phyloP scores from a whole-genome alignment of 2,113 vertebrate genomes.

The Neomonachus schauinslandi region DNA sequence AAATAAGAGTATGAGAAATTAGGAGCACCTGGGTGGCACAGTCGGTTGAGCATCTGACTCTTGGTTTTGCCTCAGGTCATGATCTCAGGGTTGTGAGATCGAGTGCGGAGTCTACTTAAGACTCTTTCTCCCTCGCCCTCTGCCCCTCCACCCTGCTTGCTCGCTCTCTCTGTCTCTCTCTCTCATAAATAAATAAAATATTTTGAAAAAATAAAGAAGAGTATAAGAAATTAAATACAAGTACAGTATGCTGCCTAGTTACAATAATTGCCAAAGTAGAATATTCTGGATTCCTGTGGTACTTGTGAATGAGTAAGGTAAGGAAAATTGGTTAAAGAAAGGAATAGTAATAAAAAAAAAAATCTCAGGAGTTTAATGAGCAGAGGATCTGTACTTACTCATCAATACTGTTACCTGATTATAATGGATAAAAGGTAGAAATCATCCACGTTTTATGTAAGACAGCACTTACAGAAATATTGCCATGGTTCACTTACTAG shows the following conservation, averaged over 20 bases:
- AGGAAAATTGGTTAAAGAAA: conserved; percentile 4
- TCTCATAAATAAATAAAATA: neutral
- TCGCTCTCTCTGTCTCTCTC: neutral
- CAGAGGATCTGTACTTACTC: neutral
- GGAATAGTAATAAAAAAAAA: neutral
- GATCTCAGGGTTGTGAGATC: neutral
- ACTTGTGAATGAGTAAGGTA: neutral
- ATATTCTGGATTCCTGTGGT: conserved; percentile 15
- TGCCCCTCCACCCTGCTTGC: neutral
- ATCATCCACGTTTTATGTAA: neutral
- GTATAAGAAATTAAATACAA: neutral
- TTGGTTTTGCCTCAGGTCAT: neutral
- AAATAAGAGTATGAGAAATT: neutral
- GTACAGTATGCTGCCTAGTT: neutral
- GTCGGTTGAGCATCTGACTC: neutral
- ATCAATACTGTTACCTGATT: neutral
- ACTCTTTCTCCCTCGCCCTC: neutral
- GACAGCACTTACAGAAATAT: neutral
- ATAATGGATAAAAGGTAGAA: neutral
- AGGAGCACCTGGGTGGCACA: neutral
- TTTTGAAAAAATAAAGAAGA: neutral
- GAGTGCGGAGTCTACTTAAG: neutral
- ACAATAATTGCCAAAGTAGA: neutral
- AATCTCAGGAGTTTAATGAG: neutral
- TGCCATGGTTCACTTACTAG: neutral